phyloP scores from a whole-genome alignment of 2,888 invertebrate species.

The Dusona sp. region DNA sequence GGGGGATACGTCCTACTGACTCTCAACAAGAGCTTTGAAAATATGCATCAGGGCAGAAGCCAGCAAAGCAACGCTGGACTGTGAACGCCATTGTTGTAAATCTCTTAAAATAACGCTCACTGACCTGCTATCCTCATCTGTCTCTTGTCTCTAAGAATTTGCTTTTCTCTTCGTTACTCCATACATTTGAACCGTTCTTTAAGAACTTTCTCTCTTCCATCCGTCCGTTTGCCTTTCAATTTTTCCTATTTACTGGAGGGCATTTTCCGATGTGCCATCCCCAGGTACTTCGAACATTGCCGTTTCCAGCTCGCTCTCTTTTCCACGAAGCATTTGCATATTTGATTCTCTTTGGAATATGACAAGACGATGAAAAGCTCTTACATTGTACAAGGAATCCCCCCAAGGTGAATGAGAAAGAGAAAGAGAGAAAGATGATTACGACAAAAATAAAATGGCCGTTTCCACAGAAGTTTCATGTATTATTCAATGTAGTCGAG shows the following conservation, averaged over 20 bases:
- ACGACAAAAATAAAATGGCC: neutral
- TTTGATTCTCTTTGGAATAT: slow-evolving; percentile 14
- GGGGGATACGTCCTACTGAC: slow-evolving; percentile 4
- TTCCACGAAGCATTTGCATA: slow-evolving; percentile 36
- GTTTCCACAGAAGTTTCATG: neutral
- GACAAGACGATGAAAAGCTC: neutral
- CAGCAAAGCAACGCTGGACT: slow-evolving; percentile 32
- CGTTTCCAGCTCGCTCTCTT: slow-evolving; percentile 6
- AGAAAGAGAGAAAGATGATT: neutral
- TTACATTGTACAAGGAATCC: neutral
- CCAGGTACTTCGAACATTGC: neutral
- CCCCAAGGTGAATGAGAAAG: no score
- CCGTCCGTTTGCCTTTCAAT: slow-evolving; percentile 14
- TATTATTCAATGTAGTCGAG: neutral
- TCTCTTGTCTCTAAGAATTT: slow-evolving; percentile 65
- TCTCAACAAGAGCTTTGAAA: neutral
- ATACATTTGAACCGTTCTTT: slow-evolving; percentile 26
- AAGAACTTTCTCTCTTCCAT: slow-evolving; percentile 55
- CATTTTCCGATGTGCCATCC: neutral
- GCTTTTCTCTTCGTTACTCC: slow-evolving; percentile 57
- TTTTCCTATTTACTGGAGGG: slow-evolving; percentile 10
- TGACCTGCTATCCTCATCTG: slow-evolving; percentile 73
- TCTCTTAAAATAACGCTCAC: slow-evolving; percentile 79
- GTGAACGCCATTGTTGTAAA: slow-evolving; percentile 75
- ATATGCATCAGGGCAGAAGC: slow-evolving; percentile 10